Evolutionary conservation across 2,797 vertebrate genomes (phyloP), one percentile per base, ranked within the genome.

Genomic region (Phyllotis vaccarum): DNA sequence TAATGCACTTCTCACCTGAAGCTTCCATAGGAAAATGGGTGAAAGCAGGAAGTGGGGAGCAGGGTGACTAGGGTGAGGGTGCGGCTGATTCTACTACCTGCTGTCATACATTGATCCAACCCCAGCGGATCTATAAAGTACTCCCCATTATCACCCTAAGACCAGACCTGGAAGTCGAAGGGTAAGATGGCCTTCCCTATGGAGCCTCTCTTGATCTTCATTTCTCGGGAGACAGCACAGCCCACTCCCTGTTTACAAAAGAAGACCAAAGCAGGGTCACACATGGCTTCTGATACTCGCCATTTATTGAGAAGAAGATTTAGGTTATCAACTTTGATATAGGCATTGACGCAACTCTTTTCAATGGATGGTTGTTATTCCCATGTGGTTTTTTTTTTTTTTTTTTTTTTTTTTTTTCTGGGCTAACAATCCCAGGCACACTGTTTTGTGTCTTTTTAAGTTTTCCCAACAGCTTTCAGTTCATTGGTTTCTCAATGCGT

Each of bases 121-220:
- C 43, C 66, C 29, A 79, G 40, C 27, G 22, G 37, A 86, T 13
- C 3, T 16, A 43, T 87, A 70, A 74, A 22, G 7, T 29, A 16
- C 6, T 64, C 43, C 54, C 62, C 49, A 82, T 29, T 46, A 29
- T 0, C 6, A 83, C 27, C 24, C 11, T 9, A 58, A 87, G 24
- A 21, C 46, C 96, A 97, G 89, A 99, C 99, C 99, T 99, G 99
- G 52, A 99, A 83, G n/a, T 99, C 98, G 27, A 98, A 99, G 14
- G 98, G 98, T 5, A 98, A 95, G 66, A 98, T 97, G 19, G 98
- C 94, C 92, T 99, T 99, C 76, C 99, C 99, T 97, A 99, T 98
- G 52, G 98, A 99, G 21, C 99, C 99, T 0, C 97, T 98, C 95
- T 99, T 99, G 96, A 99, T 95, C 94, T 98, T 98, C 98, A 98